Percentiles rank a stretch among this genome's conserved stretches.
Conservation (phyloP, 2,797 vertebrate genomes). For the Odontamblyopus rebecca region DNA sequence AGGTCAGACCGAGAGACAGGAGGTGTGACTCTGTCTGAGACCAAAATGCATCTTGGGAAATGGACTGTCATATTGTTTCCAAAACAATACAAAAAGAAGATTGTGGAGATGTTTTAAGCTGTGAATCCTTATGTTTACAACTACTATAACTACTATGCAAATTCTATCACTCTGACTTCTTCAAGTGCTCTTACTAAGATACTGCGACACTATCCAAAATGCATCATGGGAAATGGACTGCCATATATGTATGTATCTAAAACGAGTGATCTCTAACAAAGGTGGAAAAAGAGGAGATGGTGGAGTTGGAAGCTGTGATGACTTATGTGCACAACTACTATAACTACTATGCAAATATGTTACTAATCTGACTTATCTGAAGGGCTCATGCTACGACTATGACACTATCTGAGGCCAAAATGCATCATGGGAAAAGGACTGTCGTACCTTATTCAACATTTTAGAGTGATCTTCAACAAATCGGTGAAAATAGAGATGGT, state of each 20-base stretch:
- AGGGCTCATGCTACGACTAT: too few relatives aligned
- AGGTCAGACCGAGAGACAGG: slow-evolving; percentile 62
- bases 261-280: slow-evolving; percentile 5
- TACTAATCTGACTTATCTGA: too few relatives aligned
- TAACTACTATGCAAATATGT: too few relatives aligned
- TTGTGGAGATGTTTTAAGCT: neutral
- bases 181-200: too few relatives aligned
- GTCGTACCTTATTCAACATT: neutral
- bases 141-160: too few relatives aligned
- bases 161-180: too few relatives aligned
- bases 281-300: neutral
- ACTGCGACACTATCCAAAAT: neutral
- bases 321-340: neutral
- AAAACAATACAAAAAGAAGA: slow-evolving; percentile 2
- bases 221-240: neutral
- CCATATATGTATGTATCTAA: neutral
- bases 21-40: slow-evolving; percentile 57
- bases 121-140: neutral
- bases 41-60: slow-evolving; percentile 43
- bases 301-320: neutral
- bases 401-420: too few relatives aligned
- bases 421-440: neutral
- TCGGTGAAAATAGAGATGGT: neutral
- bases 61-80: slow-evolving; percentile 4
- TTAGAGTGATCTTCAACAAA: slow-evolving; percentile 1